These are phyloP conservation scores for Hypolimnas misippus DNA, from an alignment of 2,888 invertebrate species.

Conservation along the genomic window DNA sequence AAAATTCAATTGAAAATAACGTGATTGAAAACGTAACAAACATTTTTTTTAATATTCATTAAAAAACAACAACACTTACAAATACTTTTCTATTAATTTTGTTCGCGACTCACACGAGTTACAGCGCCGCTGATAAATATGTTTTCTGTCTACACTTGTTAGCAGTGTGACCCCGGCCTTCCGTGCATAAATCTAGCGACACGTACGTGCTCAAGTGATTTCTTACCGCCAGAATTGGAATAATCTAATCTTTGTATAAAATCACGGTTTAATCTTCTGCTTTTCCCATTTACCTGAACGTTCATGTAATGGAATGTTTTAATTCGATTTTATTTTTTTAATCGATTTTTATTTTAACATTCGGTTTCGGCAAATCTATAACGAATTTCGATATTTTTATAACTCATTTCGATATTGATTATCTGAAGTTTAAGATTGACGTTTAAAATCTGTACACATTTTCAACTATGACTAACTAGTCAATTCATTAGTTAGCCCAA, in stretches of 20 bases:
- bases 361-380: background rate
- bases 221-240: conserved; percentile 59
- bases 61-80: background rate
- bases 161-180: conserved; percentile 28
- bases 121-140: conserved; percentile 8
- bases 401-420: no score
- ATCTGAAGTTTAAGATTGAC: no score
- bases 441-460: no score
- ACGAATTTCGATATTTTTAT: no score
- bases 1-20: background rate
- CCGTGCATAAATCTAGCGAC: conserved; percentile 52
- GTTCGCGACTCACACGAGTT: background rate
- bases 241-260: conserved; percentile 62
- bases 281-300: conserved; percentile 48
- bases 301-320: conserved; percentile 44
- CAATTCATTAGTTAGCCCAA: no score
- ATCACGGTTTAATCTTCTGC: conserved; percentile 55
- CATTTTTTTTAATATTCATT: background rate
- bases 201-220: conserved; percentile 66
- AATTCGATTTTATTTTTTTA: conserved; percentile 38
- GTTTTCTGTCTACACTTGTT: conserved; percentile 28
- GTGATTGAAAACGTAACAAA: background rate
- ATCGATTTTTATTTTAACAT: background rate
- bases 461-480: no score
- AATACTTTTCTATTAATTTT: background rate